Percentiles rank a stretch among this genome's conserved stretches.
Evolutionary conservation across 64 coral and sea anemone species (phyloP).

Genomic region (Montipora foliosa): DNA sequence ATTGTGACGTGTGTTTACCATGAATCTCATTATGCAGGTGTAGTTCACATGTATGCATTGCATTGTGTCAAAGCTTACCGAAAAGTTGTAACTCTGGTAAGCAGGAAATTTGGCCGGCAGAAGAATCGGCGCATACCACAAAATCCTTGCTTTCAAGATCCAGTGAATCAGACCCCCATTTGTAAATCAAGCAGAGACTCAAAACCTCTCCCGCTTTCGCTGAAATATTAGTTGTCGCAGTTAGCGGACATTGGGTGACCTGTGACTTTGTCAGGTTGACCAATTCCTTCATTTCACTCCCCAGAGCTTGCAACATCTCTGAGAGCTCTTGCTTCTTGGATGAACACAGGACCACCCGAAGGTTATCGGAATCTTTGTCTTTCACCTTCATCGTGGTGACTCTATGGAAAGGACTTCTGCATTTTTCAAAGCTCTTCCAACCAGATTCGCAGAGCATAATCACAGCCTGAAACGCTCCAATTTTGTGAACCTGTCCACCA

Average conservation of each 20-base stretch:
- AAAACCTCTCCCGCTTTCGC: background rate
- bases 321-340: background rate
- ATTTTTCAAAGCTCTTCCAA: background rate
- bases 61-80: background rate
- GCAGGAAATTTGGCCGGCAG: no score
- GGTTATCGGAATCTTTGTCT: background rate
- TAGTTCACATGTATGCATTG: no score
- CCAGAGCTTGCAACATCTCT: background rate
- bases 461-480: background rate
- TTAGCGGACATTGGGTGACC: background rate
- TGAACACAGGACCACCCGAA: slow-evolving; percentile 5
- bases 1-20: no score
- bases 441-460: background rate
- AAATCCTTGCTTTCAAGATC: slow-evolving; percentile 20
- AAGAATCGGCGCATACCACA: background rate
- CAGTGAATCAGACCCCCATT: slow-evolving; percentile 11
- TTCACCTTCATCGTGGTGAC: background rate
- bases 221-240: background rate
- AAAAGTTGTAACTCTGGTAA: background rate
- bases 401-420: background rate
- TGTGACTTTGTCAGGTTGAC: background rate
- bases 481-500: background rate
- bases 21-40: no score
- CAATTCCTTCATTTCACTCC: background rate
- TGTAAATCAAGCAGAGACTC: slow-evolving; percentile 4